Percentiles rank a stretch among this genome's conserved stretches.
Conservation (phyloP, 2,113 vertebrate genomes). For the Phalacrocorax pelagicus region DNA sequence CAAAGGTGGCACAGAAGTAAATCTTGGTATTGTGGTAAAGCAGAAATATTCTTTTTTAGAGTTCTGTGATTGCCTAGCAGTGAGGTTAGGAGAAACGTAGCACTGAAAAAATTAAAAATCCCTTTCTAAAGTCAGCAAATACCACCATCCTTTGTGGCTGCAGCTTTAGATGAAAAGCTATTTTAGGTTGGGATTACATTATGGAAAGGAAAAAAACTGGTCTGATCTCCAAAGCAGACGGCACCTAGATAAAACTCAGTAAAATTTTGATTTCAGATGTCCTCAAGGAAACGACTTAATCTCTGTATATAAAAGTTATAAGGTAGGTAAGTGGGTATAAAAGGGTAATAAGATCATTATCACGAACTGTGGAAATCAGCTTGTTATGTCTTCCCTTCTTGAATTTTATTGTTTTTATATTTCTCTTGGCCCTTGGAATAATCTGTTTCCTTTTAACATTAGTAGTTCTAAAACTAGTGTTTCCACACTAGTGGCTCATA, state of each 20-base stretch:
- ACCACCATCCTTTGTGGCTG: neutral
- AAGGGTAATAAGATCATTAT: neutral
- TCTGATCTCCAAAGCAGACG: neutral
- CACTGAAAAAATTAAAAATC: constrained; percentile 2
- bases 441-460: neutral
- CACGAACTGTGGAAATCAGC: neutral
- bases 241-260: neutral
- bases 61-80: neutral
- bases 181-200: neutral
- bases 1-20: neutral
- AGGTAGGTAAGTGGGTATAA: neutral
- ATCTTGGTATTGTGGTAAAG: neutral
- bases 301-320: neutral
- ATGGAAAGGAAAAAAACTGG: neutral
- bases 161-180: neutral
- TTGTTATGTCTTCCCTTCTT: neutral
- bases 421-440: neutral
- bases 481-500: neutral
- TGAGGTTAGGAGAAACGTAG: neutral
- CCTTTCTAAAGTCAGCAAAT: neutral
- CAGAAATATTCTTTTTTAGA: neutral
- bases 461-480: neutral
- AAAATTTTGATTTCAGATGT: neutral
- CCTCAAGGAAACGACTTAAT: neutral
- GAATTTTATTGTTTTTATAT: neutral